These are phyloP conservation scores for Emberiza fucata DNA, from an alignment of 2,113 vertebrate genomes.

Conservation along the genomic window DNA sequence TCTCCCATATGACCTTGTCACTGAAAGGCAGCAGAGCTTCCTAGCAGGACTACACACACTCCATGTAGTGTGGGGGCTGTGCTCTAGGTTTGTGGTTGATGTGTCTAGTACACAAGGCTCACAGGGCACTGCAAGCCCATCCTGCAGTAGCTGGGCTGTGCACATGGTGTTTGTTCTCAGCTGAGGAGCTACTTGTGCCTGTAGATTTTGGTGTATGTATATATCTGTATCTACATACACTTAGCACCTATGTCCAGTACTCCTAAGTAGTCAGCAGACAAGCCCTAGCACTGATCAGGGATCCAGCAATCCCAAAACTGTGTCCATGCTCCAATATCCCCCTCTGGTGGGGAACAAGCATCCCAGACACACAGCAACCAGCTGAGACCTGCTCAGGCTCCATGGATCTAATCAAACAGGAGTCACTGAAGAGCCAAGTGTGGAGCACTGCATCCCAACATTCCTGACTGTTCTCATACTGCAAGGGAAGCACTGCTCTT, in stretches of 20 bases:
- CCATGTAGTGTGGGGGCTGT: neutral
- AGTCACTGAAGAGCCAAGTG: rapidly evolving
- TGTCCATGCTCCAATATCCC: neutral
- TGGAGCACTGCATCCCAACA: rapidly evolving
- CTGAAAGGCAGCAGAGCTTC: neutral
- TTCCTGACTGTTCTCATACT: neutral
- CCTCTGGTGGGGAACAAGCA: neutral
- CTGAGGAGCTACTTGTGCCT: neutral
- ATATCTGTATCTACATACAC: neutral
- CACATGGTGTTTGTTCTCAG: neutral
- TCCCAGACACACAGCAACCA: neutral
- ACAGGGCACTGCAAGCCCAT: neutral
- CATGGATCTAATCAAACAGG: neutral
- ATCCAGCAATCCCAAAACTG: neutral
- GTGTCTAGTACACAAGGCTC: rapidly evolving
- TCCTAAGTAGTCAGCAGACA: neutral
- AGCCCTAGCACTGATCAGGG: neutral
- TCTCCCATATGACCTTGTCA: neutral
- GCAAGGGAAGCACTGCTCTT: neutral
- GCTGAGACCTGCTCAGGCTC: neutral
- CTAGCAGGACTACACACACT: neutral
- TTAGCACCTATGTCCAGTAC: neutral
- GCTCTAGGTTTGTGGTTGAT: neutral
- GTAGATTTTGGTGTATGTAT: neutral
- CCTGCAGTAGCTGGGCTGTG: neutral